phyloP scores from a whole-genome alignment of 2,888 invertebrate species.

The Sminthurides aquaticus region DNA sequence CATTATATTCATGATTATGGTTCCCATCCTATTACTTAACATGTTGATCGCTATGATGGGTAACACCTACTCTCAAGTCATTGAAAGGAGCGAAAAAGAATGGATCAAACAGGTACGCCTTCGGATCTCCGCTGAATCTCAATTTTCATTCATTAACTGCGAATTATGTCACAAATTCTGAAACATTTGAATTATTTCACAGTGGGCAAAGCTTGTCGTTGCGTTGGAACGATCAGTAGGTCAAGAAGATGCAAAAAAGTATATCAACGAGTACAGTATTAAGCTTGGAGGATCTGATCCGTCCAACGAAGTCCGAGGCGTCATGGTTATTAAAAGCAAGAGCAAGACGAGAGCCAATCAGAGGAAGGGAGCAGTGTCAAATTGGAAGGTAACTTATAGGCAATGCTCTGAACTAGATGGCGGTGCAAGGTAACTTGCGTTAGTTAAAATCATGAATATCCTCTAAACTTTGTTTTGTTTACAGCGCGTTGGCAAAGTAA shows the following conservation, averaged over 20 bases:
- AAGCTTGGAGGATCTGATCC: conserved; percentile 73
- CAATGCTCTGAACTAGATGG: background rate
- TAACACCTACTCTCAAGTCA: conserved; percentile 95
- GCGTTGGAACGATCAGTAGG: conserved; percentile 89
- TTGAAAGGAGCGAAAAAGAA: conserved; percentile 96
- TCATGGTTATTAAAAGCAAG: conserved; percentile 97
- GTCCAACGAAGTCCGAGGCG: conserved; percentile 77
- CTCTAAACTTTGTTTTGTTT: conserved; percentile 34
- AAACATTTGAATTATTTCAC: conserved; percentile 29
- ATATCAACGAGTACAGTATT: conserved; percentile 91
- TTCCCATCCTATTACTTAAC: conserved; percentile 81
- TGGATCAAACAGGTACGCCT: conserved; percentile 81
- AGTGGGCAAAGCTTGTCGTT: conserved; percentile 99
- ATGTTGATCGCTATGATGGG: conserved; percentile 99
- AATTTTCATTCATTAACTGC: background rate
- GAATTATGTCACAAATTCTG: background rate
- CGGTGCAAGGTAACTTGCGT: background rate
- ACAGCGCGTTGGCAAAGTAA: conserved; percentile 74
- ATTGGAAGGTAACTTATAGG: conserved; percentile 88
- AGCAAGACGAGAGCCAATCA: conserved; percentile 93
- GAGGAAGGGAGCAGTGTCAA: conserved; percentile 86
- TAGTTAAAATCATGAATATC: background rate
- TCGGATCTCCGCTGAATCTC: background rate
- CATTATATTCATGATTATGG: conserved; percentile 93
- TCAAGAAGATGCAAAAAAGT: conserved; percentile 79